Evolutionary conservation across 1,140 invertebrate species (phyloP).

Genomic region (Orius laevigatus): DNA sequence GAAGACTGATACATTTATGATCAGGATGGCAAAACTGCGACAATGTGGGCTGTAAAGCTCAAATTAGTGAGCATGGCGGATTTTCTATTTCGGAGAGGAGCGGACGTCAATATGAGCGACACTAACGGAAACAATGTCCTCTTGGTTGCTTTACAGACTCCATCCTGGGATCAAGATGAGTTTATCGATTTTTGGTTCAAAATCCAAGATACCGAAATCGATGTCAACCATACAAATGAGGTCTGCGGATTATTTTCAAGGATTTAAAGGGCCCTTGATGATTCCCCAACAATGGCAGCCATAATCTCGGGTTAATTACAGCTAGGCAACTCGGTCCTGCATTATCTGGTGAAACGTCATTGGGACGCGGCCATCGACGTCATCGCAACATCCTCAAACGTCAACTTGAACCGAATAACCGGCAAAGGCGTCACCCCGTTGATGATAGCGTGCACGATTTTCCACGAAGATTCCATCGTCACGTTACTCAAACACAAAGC

Average conservation of each 20-base stretch:
- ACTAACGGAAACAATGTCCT: conserved; percentile 25
- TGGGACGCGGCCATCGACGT: background rate
- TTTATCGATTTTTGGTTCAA: conserved; percentile 25
- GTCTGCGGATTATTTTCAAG: background rate
- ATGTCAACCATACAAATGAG: conserved; percentile 6
- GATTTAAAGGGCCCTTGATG: no score
- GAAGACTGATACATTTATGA: background rate
- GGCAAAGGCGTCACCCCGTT: conserved; percentile 2
- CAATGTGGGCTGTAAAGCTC: conserved; percentile 26
- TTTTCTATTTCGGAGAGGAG: conserved; percentile 23
- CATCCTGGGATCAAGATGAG: conserved; percentile 25
- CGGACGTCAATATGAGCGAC: conserved; percentile 23
- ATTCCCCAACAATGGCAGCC: no score
- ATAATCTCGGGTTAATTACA: background rate
- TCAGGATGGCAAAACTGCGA: conserved; percentile 24
- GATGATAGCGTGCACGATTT: conserved; percentile 2
- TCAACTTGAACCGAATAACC: background rate
- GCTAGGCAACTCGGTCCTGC: background rate
- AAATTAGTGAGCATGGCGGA: conserved; percentile 26
- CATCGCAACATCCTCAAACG: background rate
- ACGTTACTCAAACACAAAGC: background rate
- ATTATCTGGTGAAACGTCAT: conserved; percentile 3
- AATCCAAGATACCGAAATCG: conserved; percentile 19
- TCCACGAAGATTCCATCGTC: background rate
- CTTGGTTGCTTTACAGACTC: conserved; percentile 24